Percentiles rank a stretch among this genome's conserved stretches.
These are phyloP conservation scores for Eulemur rubriventer DNA, from an alignment of 2,797 vertebrate genomes.

Conservation along the genomic window DNA sequence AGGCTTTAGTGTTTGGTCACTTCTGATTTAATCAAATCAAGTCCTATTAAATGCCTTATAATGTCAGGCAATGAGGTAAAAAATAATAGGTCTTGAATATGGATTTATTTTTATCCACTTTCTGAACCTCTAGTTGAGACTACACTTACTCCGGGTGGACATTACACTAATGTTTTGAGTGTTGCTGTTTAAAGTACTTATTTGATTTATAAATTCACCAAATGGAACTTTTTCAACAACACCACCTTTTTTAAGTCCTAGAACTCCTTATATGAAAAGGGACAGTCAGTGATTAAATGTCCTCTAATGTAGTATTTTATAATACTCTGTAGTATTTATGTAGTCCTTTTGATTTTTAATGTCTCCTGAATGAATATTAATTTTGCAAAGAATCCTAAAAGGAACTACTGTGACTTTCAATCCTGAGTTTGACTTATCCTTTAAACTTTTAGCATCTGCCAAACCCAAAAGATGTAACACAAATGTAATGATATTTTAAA, in stretches of 20 bases:
- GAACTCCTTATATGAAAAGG: background rate
- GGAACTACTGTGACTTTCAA: background rate
- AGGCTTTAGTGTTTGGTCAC: slow-evolving; percentile 21
- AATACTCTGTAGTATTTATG: background rate
- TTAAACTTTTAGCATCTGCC: slow-evolving; percentile 4
- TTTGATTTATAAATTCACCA: background rate
- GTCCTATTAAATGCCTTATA: slow-evolving; percentile 50
- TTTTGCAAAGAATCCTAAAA: background rate
- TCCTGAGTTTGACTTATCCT: background rate
- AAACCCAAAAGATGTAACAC: slow-evolving; percentile 72
- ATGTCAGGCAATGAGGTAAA: slow-evolving; percentile 68
- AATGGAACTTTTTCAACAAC: background rate
- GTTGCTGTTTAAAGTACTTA: background rate
- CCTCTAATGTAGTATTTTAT: background rate
- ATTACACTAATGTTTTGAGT: background rate
- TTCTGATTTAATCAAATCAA: slow-evolving; percentile 53
- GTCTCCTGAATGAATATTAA: background rate
- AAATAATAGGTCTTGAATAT: slow-evolving; percentile 45
- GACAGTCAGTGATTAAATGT: background rate
- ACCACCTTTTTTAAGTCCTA: background rate
- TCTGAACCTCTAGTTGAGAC: background rate
- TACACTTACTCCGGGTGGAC: background rate
- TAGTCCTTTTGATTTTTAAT: background rate
- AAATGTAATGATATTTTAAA: slow-evolving; percentile 62
- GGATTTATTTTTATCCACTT: background rate